These are phyloP conservation scores for Charina bottae DNA, from an alignment of 2,113 vertebrate genomes.

Conservation along the genomic window DNA sequence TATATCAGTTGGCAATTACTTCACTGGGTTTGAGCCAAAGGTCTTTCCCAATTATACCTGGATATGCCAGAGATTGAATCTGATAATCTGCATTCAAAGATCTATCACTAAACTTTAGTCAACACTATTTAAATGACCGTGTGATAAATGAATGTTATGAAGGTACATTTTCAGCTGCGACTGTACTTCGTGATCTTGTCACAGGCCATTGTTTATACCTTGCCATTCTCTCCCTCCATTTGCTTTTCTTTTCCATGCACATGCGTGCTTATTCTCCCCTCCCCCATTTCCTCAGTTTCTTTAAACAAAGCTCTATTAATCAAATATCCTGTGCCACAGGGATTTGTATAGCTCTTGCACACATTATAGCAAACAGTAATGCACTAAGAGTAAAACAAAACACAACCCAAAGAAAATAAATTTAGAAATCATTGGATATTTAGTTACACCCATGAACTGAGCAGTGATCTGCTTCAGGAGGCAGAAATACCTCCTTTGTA, in stretches of 20 bases:
- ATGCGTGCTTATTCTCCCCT: background rate
- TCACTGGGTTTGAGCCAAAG: background rate
- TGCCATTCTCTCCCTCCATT: background rate
- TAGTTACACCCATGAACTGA: constrained; percentile 35
- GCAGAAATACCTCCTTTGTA: constrained; percentile 31
- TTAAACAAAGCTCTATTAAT: constrained; percentile 3
- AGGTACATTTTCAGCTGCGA: constrained; percentile 43
- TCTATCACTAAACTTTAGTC: background rate
- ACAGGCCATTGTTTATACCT: background rate
- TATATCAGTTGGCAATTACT: background rate
- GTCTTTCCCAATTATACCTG: background rate
- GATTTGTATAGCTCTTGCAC: background rate
- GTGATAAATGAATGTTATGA: constrained; percentile 15
- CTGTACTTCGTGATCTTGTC: constrained; percentile 56
- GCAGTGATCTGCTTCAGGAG: constrained; percentile 33
- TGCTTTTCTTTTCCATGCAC: background rate
- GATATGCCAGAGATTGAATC: background rate
- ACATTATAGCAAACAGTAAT: background rate
- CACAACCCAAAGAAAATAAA: constrained; percentile 21
- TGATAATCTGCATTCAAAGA: background rate
- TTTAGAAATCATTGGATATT: background rate
- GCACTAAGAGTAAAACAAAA: constrained; percentile 11
- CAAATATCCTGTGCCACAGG: background rate
- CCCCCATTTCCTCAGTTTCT: background rate
- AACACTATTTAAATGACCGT: background rate